These are phyloP conservation scores for Tapirus terrestris DNA, from an alignment of 2,113 vertebrate species.

Conservation along the genomic window DNA sequence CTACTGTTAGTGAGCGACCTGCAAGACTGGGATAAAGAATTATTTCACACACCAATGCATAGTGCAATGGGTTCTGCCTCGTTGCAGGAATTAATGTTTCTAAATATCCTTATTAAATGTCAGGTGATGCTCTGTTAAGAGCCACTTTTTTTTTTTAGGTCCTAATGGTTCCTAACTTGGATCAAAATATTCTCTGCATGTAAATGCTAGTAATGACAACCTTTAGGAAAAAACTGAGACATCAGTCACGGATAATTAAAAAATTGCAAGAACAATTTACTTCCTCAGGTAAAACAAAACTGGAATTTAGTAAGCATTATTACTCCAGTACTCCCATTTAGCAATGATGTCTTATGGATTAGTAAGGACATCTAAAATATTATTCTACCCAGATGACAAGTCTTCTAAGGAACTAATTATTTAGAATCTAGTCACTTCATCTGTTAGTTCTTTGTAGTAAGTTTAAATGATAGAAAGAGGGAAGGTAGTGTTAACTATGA, in stretches of 20 bases:
- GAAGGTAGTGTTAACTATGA: neutral
- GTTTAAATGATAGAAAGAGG: neutral
- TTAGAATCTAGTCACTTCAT: slow-evolving; percentile 10
- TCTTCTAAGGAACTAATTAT: slow-evolving; percentile 19
- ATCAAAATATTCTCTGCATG: slow-evolving; percentile 13
- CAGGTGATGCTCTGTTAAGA: neutral
- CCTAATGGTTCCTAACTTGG: neutral
- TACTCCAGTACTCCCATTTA: neutral
- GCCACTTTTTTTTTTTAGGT: neutral
- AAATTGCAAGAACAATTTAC: neutral
- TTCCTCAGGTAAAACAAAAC: neutral
- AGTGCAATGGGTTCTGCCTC: neutral
- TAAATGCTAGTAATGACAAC: neutral
- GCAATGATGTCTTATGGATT: neutral
- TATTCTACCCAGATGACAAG: neutral
- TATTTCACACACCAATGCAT: neutral
- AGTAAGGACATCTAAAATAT: neutral
- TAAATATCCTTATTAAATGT: neutral
- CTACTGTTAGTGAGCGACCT: neutral
- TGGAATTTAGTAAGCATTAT: neutral
- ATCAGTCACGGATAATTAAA: neutral
- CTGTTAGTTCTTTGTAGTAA: neutral
- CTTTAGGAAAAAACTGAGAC: neutral
- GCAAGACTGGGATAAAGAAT: neutral
- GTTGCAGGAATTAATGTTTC: neutral